Base-by-base conservation (phyloP, 2,797 vertebrate genomes). In the Peromyscus melanophrys region DNA sequence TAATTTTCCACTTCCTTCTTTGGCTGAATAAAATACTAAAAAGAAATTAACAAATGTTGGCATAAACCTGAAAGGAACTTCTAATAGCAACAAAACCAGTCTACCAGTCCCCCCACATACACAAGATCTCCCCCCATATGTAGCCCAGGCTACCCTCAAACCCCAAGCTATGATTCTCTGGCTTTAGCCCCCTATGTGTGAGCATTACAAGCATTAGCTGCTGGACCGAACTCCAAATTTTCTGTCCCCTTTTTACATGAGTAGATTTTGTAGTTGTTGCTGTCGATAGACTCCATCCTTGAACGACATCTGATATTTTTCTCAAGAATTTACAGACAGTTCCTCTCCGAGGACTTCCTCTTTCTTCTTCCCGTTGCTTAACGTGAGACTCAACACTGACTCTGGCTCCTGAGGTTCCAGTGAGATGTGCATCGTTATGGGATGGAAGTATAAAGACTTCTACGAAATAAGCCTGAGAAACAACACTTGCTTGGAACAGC, bases 1-100 rank as follows among this genome's bases (percentile, higher is more conserved):
- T 83, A 91, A 89, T 71, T 91, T 65, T 81, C 16, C 52, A 85
- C 5, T 96, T 90, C 52, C 17, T 67, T 89, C 63, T 87, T 92
- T 65, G 37, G 4, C 12, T 34, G 46, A 97, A 88, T 77, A 55
- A 95, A 96, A 83, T 65, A 71, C 19, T 31, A 65, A 90, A 89
- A 73, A 65, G 67, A n/a, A 89, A 82, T 81, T 93, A 82, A 92
- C 49, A 75, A 80, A 91, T 82, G 34, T 78, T 65, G 34, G 40
- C 6, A 43, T 19, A 25, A 88, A 85, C 23, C 29, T 93, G 59
- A 80, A 93, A 55, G n/a, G 55, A 90, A 46, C 23, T 57, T 17
- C 19, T 40, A 69, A 61, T 17, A 34, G 67, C 31, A 43, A 91
- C 37, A 29, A 89, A 96, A 34, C 6, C 5, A n/a, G 17, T 55